Percentiles rank a stretch among this genome's conserved stretches.
Evolutionary conservation across 2,888 invertebrate species (phyloP).

Genomic region (Epinotia bilunana): DNA sequence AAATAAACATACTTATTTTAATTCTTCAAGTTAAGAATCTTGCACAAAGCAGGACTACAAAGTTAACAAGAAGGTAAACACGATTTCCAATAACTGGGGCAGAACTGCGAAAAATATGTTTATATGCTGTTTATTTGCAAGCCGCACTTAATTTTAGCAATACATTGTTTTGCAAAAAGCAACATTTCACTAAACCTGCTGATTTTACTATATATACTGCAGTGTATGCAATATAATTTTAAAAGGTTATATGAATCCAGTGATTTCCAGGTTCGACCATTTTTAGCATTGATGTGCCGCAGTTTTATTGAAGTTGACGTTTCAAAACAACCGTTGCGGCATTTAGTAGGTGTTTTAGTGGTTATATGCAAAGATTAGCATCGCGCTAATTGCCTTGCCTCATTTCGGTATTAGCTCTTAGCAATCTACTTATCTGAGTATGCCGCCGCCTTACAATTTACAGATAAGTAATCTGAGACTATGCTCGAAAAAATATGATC

Average conservation of each 20-base stretch:
- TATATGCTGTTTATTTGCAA: not conserved
- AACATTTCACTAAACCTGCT: not conserved
- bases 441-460: not conserved
- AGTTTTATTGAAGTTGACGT: conserved; percentile 12
- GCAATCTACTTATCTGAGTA: conserved; percentile 1
- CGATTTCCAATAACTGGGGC: not conserved
- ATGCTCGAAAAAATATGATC: not conserved
- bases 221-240: too few relatives aligned
- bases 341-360: conserved; percentile 12
- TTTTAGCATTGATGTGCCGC: conserved; percentile 1
- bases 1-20: not conserved
- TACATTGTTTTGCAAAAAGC: not conserved
- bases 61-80: not conserved
- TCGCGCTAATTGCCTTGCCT: conserved; percentile 4
- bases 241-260: not conserved
- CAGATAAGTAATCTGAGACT: not conserved
- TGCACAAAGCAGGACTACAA: not conserved
- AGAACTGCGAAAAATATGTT: not conserved
- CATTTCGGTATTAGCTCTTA: not conserved
- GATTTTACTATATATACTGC: not conserved
- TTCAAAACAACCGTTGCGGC: not conserved
- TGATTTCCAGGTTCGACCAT: not conserved
- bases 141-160: not conserved
- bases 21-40: too few relatives aligned
- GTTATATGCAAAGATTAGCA: conserved; percentile 22